These are phyloP conservation scores for Acrocephalus arundinaceus DNA, from an alignment of 2,113 vertebrate species.

Conservation along the genomic window DNA sequence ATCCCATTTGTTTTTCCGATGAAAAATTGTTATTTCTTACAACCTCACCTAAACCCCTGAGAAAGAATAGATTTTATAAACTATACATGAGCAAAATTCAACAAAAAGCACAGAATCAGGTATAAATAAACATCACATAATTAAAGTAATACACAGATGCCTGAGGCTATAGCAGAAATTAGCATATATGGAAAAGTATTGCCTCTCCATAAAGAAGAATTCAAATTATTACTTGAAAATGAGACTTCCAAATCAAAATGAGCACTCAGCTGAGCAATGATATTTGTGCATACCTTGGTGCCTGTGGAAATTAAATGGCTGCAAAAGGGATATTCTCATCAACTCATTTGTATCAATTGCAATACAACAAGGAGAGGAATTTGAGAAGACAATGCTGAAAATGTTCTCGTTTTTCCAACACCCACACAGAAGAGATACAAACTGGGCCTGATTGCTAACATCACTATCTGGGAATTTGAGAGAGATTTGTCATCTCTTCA, in stretches of 20 bases:
- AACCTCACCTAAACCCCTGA: not conserved
- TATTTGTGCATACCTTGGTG: not conserved
- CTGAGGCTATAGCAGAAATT: not conserved
- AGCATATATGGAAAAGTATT: slow-evolving; percentile 6
- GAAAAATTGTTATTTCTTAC: not conserved
- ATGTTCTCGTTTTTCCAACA: not conserved
- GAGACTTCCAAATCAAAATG: not conserved
- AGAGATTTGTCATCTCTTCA: not conserved
- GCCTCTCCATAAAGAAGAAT: not conserved
- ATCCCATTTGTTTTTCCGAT: not conserved
- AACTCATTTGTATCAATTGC: not conserved
- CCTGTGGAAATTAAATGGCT: not conserved
- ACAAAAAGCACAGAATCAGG: not conserved
- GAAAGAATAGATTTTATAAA: not conserved
- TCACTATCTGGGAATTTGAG: not conserved
- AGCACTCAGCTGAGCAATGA: not conserved
- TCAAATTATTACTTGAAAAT: slow-evolving; percentile 30
- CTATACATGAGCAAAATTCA: not conserved
- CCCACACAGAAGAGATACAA: not conserved
- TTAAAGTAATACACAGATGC: not conserved
- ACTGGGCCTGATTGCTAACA: not conserved
- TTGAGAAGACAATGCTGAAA: not conserved
- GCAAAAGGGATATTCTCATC: not conserved
- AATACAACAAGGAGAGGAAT: not conserved
- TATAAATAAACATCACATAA: not conserved